A percentile compares a stretch with the other conserved stretches of the same genome.
phyloP scores from a whole-genome alignment of 2,797 vertebrate species.

The Sebastes miniatus region DNA sequence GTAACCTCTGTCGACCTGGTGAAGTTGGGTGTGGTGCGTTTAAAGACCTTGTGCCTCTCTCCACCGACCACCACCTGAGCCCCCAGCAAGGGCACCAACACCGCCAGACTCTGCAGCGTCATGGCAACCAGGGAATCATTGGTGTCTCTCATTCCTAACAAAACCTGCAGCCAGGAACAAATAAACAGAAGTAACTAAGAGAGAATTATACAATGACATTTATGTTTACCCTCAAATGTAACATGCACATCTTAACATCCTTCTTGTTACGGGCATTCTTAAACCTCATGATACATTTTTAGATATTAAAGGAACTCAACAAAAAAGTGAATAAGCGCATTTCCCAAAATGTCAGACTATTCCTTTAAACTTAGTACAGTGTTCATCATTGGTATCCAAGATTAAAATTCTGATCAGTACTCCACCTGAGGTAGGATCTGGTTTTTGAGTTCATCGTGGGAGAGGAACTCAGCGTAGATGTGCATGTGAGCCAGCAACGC shows the following conservation, averaged over 20 bases:
- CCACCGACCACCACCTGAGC: conserved; percentile 97
- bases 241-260: background rate
- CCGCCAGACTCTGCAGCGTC: conserved; percentile 93
- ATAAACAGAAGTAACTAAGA: background rate
- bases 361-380: background rate
- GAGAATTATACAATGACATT: background rate
- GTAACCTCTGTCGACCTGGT: conserved; percentile 90
- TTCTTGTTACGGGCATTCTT: background rate
- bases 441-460: conserved; percentile 90
- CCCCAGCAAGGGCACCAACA: conserved; percentile 93
- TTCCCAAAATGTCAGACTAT: background rate
- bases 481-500: conserved; percentile 92
- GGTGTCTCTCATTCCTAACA: conserved; percentile 95
- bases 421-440: conserved; percentile 94
- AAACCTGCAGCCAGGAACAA: conserved; percentile 79
- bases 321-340: background rate
- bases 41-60: conserved; percentile 95
- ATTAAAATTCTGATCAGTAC: background rate
- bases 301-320: background rate
- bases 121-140: conserved; percentile 91
- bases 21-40: conserved; percentile 93
- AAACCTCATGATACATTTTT: background rate
- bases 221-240: background rate
- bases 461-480: conserved; percentile 90
- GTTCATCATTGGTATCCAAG: background rate